Evolutionary conservation across 1,140 invertebrate genomes (phyloP), one percentile per base, ranked within the genome.

Genomic region (Hydropsyche tenuis): DNA sequence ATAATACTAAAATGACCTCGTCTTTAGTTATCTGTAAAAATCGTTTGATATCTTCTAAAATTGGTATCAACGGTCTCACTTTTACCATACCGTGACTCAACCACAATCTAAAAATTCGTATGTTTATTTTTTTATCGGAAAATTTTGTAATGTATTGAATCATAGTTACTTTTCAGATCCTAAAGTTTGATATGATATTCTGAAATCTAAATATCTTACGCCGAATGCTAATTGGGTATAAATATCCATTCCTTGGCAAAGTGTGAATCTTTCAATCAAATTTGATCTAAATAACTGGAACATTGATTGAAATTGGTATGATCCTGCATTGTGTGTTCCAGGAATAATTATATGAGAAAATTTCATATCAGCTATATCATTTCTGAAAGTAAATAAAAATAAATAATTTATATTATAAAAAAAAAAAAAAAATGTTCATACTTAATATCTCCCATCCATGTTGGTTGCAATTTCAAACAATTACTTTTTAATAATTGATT

Each of bases 151-250:
- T 48, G 2, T 48, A 7, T n/a, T 48, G 12, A 6, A 43, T 23
- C 11, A n/a, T 70, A 53, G 14, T 70, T 1, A 70, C 68, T 70
- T 70, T 70, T 70, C 68, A 0, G 72, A 62, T 63, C 82, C 83
- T 48, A 81, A 80, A 12, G 81, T 81, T 56, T 85, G 84, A 72
- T 84, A 86, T 0, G 81, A 81, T 45, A 86, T 82, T 73, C 92
- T 88, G 18, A 95, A 86, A 82, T 95, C 93, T 22, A 95, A 83
- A 80, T 94, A 94, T 78, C 93, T 85, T 79, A 94, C 90, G 27
- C 93, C 93, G 79, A 93, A 90, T 0, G 93, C 89, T 12, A 95
- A 84, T 80, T 94, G 93, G 0, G 88, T 88, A 89, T 92, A 94
- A 18, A 94, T 86, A 78, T 90, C 89, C 46, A 90, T 88, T 80